Evolutionary conservation across 2,113 vertebrate species (phyloP).

Genomic region (Pelvicachromis taeniatus): DNA sequence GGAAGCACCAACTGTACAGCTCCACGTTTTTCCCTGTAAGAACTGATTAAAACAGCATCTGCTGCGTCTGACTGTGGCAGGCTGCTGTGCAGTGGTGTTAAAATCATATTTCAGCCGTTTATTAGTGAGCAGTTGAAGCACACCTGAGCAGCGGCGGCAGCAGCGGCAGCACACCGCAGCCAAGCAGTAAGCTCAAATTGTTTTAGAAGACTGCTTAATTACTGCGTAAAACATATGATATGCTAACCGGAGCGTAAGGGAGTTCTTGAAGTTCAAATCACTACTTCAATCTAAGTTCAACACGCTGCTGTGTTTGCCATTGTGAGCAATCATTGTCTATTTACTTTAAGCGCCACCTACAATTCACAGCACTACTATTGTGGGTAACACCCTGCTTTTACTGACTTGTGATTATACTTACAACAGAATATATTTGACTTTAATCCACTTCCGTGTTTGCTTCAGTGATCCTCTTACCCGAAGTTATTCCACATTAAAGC

Average conservation of each 20-base stretch:
- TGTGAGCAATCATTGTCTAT: background rate
- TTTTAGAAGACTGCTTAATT: slow-evolving; percentile 22
- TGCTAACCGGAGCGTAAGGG: background rate
- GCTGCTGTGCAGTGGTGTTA: background rate
- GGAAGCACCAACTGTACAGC: background rate
- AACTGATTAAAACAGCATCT: background rate
- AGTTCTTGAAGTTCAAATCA: slow-evolving; percentile 16
- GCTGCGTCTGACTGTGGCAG: background rate
- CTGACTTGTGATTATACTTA: slow-evolving; percentile 13
- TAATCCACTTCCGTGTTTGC: slow-evolving; percentile 51
- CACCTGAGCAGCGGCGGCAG: background rate
- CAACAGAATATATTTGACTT: slow-evolving; percentile 34
- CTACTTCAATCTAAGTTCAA: background rate
- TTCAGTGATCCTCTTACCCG: slow-evolving; percentile 54
- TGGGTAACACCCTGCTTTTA: background rate
- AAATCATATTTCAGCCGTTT: slow-evolving; percentile 12
- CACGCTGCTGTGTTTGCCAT: background rate
- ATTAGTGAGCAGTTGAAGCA: slow-evolving; percentile 3
- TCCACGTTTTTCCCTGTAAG: background rate
- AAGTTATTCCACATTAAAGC: slow-evolving; percentile 61
- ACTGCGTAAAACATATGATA: background rate
- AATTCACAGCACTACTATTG: background rate
- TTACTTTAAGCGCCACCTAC: background rate
- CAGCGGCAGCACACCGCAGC: background rate
- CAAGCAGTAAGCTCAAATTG: background rate